Base-by-base conservation (phyloP, 2,113 vertebrate genomes). In the Verasper variegatus region DNA sequence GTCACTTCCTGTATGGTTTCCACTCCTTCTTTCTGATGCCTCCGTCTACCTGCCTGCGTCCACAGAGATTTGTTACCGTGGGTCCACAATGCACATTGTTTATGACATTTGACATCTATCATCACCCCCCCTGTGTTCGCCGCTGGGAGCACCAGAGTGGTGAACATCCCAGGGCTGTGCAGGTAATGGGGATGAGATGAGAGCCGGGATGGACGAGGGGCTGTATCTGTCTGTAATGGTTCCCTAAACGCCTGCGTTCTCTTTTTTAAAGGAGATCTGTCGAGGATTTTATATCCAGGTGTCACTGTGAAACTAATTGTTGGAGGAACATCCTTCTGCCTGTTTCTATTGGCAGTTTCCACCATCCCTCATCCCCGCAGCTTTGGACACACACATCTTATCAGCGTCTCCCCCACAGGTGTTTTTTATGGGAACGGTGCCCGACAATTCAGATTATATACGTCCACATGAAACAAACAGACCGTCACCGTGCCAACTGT, bases 81-180 rank as follows among this genome's bases (percentile, higher is more conserved):
- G 66, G 15, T 59, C 57, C 57, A 59, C 56, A 74, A 66, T 77
- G 71, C 65, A 62, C 74, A 57, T 68, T 21, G 51, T 60, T 62
- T 63, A 61, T 51, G 77, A 81, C 82, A 71, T 74, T 58, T 86
- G 78, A 81, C 86, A 87, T 89, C 68, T 23, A 77, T 86, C 80
- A 85, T 65, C 8, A 40, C 55, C 55, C 21, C 49, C 52, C 78
- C 68, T 31, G 31, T 31, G 31, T 31, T 7, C 31, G 6, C 31
- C 31, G 1, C 73, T 78, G 63, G 63, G 63, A 66, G 45, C 15
- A 13, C 54, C 21, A 15, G 14, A 57, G 17, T 17, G 35, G 66
- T 51, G 37, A 75, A 65, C 15, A 17, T 71, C 61, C 71, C 45
- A 15, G 51, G 57, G 57, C 71, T 62, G 59, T 68, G 13, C n/a